These are phyloP conservation scores for Cyrtodaria siliqua DNA, from an alignment of 2,888 invertebrate genomes.

Conservation along the genomic window DNA sequence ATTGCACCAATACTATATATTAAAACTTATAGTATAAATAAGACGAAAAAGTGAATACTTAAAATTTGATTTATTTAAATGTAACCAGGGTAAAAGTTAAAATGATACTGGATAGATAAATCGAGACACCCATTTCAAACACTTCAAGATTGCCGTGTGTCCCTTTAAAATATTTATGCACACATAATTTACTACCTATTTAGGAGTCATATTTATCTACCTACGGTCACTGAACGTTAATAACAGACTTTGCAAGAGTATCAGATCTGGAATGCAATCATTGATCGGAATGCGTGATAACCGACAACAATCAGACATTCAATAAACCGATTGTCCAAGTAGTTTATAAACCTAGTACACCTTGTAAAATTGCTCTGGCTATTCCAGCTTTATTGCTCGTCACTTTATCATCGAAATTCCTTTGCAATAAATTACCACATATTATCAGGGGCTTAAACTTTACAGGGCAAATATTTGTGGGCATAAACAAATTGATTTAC, in stretches of 20 bases:
- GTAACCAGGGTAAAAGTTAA: no score
- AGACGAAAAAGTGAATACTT: no score
- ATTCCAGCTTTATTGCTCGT: not conserved
- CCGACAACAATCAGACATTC: conserved; percentile 33
- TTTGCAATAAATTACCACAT: conserved; percentile 19
- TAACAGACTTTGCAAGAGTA: not conserved
- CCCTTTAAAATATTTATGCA: no score
- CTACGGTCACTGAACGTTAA: not conserved
- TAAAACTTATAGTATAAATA: no score
- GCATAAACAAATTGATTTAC: not conserved
- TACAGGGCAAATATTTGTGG: conserved; percentile 16
- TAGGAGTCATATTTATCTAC: not conserved
- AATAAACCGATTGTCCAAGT: conserved; percentile 18
- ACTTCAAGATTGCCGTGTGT: no score
- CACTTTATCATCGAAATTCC: conserved; percentile 22
- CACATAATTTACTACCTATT: no score
- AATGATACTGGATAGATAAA: no score
- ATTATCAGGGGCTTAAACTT: conserved; percentile 18
- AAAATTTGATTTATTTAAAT: no score
- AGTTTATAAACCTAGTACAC: conserved; percentile 1
- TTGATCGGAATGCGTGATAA: conserved; percentile 58
- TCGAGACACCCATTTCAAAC: no score
- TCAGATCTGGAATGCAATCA: conserved; percentile 22
- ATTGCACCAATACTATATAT: no score
- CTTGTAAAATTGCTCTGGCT: no score